These are phyloP conservation scores for Eubasilissa splendida DNA, from an alignment of 2,888 invertebrate genomes.

Conservation along the genomic window DNA sequence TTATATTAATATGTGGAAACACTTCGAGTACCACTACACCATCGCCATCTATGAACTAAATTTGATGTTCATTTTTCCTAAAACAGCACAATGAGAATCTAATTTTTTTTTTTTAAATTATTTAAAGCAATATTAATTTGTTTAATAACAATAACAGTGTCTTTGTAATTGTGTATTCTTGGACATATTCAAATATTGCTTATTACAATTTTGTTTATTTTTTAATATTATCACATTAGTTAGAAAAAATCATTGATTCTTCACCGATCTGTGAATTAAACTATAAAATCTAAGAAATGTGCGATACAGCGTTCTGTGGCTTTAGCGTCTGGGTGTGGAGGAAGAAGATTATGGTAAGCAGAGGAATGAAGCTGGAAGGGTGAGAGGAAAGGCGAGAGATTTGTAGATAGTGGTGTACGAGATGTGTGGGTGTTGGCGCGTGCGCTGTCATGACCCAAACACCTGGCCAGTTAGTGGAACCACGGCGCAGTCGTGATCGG, in stretches of 20 bases:
- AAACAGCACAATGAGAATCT: too few species aligned
- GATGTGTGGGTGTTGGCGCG: constrained; percentile 51
- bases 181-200: background rate
- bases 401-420: constrained; percentile 31
- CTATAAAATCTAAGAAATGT: too few species aligned
- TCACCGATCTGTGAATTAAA: too few species aligned
- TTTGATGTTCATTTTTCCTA: too few species aligned
- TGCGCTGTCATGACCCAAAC: constrained; percentile 49
- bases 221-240: background rate
- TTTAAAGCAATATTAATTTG: too few species aligned
- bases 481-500: background rate
- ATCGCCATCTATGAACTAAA: too few species aligned
- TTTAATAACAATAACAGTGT: too few species aligned
- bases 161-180: background rate
- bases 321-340: background rate
- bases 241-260: too few species aligned
- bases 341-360: constrained; percentile 13
- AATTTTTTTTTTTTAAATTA: too few species aligned
- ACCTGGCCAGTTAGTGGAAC: constrained; percentile 42
- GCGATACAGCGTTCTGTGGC: background rate
- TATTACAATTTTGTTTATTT: background rate
- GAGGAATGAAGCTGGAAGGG: constrained; percentile 19
- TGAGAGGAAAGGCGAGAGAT: constrained; percentile 17
- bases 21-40: too few species aligned
- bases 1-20: too few species aligned